Percentiles rank a stretch among this genome's conserved stretches.
These are phyloP conservation scores for Sminthurinus aureus DNA, from an alignment of 2,888 invertebrate species.

Conservation along the genomic window DNA sequence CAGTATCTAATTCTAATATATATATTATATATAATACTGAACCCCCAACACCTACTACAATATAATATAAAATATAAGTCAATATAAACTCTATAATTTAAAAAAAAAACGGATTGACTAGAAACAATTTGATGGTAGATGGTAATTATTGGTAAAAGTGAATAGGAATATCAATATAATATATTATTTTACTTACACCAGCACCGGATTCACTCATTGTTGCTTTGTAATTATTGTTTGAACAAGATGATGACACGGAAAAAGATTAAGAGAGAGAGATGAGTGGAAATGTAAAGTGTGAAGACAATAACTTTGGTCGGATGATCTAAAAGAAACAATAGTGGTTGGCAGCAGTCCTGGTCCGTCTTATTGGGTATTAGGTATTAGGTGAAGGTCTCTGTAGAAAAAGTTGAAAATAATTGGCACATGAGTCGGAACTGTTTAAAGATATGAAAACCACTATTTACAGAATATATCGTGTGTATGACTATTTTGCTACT, in stretches of 20 bases:
- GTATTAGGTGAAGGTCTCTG: conserved; percentile 31
- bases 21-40: no score
- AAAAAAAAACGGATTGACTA: no score
- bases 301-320: neutral
- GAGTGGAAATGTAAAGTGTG: neutral
- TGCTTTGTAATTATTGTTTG: neutral
- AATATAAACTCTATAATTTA: neutral
- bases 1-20: no score
- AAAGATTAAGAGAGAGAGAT: neutral
- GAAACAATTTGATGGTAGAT: neutral
- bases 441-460: conserved; percentile 7
- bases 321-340: conserved; percentile 6
- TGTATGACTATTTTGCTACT: no score
- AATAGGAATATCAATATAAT: no score
- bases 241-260: neutral
- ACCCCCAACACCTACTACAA: neutral
- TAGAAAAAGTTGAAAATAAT: conserved; percentile 1
- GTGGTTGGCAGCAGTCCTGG: conserved; percentile 10
- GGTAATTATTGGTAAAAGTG: neutral
- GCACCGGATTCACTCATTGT: conserved; percentile 27
- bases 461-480: no score
- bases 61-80: neutral
- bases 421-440: neutral
- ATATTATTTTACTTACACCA: conserved; percentile 11
- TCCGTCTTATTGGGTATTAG: conserved; percentile 14